Evolutionary conservation across 2,888 invertebrate genomes (phyloP).

Genomic region (Brachyptera putata): DNA sequence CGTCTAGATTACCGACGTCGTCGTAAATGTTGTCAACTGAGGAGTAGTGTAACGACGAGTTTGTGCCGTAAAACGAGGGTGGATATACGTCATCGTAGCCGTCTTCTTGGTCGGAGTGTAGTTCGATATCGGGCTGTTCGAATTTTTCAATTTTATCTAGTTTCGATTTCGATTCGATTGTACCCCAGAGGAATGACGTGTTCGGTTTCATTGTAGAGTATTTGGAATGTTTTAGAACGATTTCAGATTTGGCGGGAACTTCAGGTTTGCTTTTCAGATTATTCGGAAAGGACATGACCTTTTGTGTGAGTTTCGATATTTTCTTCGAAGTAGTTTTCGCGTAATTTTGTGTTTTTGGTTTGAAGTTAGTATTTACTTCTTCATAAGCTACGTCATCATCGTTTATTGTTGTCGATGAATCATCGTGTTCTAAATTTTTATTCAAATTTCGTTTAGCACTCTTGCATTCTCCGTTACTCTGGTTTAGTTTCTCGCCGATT

Average conservation of each 20-base stretch:
- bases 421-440: too few species aligned
- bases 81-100: conserved; percentile 26
- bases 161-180: background rate
- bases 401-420: too few species aligned
- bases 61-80: background rate
- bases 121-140: conserved; percentile 14
- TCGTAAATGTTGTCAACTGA: conserved; percentile 25
- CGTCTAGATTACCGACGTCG: conserved; percentile 21
- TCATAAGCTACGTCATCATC: too few species aligned
- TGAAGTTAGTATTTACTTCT: background rate
- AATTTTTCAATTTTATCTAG: conserved; percentile 36
- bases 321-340: background rate
- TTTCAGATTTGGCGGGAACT: background rate
- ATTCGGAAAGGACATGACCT: too few species aligned
- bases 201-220: conserved; percentile 54
- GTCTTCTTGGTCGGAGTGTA: conserved; percentile 7
- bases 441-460: too few species aligned
- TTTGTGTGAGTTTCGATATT: background rate
- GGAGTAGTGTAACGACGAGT: background rate
- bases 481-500: too few species aligned
- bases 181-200: conserved; percentile 61
- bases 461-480: too few species aligned
- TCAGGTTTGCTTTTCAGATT: background rate
- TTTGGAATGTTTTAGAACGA: background rate
- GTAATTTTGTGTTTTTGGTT: conserved; percentile 9